phyloP scores from a whole-genome alignment of 2,797 vertebrate species.

The Ibycter americanus region DNA sequence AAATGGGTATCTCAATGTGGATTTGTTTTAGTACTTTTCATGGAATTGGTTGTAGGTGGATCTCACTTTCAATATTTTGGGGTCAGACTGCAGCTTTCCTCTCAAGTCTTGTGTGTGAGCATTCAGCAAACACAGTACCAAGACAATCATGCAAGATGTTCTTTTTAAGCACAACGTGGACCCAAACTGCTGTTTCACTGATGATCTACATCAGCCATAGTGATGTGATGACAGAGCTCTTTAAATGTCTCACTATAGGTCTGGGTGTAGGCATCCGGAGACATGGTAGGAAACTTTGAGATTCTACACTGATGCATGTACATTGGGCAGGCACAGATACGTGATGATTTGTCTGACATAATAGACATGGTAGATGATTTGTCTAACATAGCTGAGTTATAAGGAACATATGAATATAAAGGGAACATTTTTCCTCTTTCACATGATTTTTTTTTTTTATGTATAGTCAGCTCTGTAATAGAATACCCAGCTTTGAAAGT shows the following conservation, averaged over 20 bases:
- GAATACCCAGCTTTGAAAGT: background rate
- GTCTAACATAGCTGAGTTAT: background rate
- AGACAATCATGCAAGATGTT: accelerated
- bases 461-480: background rate
- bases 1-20: background rate
- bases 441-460: background rate
- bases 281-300: background rate
- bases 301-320: accelerated
- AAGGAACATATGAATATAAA: background rate
- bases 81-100: background rate
- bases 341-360: background rate
- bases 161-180: background rate
- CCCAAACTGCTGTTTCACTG: background rate
- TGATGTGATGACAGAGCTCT: background rate
- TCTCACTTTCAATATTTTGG: background rate
- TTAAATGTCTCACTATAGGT: background rate
- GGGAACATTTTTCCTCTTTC: background rate
- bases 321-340: background rate
- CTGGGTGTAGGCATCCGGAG: background rate
- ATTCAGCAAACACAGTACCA: background rate
- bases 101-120: background rate
- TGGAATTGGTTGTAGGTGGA: background rate
- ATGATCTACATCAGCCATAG: background rate
- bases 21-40: background rate
- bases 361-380: background rate